Evolutionary conservation across 1,140 invertebrate species (phyloP).

Genomic region (Drosophila pallidifrons): DNA sequence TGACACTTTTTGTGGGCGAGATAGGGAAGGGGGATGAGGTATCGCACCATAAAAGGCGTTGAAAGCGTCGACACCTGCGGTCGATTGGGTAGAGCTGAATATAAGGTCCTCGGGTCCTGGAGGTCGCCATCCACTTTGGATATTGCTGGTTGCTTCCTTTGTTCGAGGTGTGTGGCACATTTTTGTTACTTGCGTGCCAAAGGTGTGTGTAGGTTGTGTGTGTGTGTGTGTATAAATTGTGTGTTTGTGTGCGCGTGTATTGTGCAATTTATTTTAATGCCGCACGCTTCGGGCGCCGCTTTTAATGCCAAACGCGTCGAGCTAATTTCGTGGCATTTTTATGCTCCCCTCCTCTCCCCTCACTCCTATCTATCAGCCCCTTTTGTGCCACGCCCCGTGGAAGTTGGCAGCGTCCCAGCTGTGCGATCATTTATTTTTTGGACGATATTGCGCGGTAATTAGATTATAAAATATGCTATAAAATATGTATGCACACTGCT

Average conservation of each 20-base stretch:
- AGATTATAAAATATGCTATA: conserved; percentile 82
- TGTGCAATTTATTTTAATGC: conserved; percentile 81
- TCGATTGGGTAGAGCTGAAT: conserved; percentile 40
- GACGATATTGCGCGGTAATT: conserved; percentile 76
- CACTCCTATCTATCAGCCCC: conserved; percentile 17
- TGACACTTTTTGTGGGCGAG: conserved; percentile 64
- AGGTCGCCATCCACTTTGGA: conserved; percentile 5
- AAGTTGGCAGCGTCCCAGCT: conserved; percentile 63
- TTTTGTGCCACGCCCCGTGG: conserved; percentile 22
- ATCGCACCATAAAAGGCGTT: conserved; percentile 65
- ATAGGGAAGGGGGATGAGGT: conserved; percentile 6
- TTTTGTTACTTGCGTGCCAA: conserved; percentile 34
- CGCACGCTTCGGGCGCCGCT: conserved; percentile 75
- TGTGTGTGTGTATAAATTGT: conserved; percentile 3
- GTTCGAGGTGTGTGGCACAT: conserved; percentile 28
- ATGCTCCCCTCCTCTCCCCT: conserved; percentile 32
- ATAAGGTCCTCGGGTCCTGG: conserved; percentile 15
- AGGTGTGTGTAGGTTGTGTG: conserved; percentile 12
- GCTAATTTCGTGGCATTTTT: conserved; percentile 81
- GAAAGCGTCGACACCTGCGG: conserved; percentile 75
- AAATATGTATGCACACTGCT: conserved; percentile 65
- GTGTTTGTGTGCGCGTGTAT: conserved; percentile 51
- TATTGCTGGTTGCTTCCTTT: conserved; percentile 20
- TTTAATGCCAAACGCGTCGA: conserved; percentile 79
- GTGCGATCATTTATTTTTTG: conserved; percentile 73